Evolutionary conservation across 2,113 vertebrate species (phyloP).

Genomic region (Arvicanthis niloticus): DNA sequence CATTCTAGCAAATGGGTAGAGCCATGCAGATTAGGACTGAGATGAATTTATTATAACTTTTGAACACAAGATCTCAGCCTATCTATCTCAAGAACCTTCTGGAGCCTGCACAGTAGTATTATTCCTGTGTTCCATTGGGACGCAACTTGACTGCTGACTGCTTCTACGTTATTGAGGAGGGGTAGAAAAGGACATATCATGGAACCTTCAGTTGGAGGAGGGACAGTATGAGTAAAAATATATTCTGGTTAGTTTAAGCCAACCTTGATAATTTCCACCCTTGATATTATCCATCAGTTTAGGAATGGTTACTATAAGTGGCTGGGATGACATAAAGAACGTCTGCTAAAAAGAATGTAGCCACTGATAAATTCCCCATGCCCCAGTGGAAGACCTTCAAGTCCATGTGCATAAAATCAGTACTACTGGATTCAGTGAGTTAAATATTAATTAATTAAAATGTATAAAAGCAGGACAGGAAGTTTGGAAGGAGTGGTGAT

Average conservation of each 20-base stretch:
- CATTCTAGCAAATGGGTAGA: conserved; percentile 13
- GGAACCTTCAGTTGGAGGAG: too few species aligned
- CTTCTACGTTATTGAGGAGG: background rate
- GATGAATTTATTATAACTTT: background rate
- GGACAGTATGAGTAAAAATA: background rate
- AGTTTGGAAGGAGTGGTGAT: background rate
- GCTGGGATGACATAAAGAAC: background rate
- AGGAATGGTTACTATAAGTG: background rate
- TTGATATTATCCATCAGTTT: background rate
- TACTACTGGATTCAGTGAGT: background rate
- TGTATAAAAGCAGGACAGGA: background rate
- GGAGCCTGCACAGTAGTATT: background rate
- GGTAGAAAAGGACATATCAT: background rate
- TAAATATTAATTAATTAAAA: background rate
- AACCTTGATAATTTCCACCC: background rate
- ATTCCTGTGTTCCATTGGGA: background rate
- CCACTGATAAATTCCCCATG: background rate
- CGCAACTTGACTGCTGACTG: background rate
- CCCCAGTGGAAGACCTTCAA: background rate
- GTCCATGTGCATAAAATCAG: background rate
- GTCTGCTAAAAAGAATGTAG: background rate
- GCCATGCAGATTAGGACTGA: background rate
- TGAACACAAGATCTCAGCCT: background rate
- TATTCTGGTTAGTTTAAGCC: background rate
- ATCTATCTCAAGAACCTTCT: background rate